A percentile compares a stretch with the other conserved stretches of the same genome.
Conservation (phyloP, 2,888 invertebrate genomes). For the Agrochola macilenta region DNA sequence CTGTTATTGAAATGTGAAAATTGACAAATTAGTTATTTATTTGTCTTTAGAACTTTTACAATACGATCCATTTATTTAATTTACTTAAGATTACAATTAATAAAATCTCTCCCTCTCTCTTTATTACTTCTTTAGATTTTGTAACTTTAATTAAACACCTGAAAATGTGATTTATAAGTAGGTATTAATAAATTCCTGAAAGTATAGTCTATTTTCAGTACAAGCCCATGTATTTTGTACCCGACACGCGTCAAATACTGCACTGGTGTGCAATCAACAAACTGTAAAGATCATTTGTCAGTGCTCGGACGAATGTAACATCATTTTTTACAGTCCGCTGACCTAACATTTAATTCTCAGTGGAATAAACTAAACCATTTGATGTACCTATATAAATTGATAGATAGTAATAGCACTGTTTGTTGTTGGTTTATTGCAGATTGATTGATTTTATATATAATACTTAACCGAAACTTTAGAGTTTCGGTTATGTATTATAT, state of each 20-base stretch:
- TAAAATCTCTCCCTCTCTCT: not conserved
- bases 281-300: conserved; percentile 46
- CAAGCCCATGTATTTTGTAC: conserved; percentile 5
- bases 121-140: not conserved
- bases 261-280: conserved; percentile 48
- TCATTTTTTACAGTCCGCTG: conserved; percentile 46
- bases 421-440: not conserved
- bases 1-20: not conserved
- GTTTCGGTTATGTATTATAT: not conserved
- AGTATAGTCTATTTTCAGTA: not conserved
- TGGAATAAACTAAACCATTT: conserved; percentile 44
- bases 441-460: too few relatives aligned
- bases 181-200: not conserved
- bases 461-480: too few relatives aligned
- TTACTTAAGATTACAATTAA: not conserved
- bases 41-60: not conserved
- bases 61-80: not conserved
- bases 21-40: not conserved
- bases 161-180: not conserved
- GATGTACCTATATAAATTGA: conserved; percentile 24
- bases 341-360: conserved; percentile 47
- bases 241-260: conserved; percentile 20
- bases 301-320: conserved; percentile 38
- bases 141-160: not conserved
- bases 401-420: conserved; percentile 2